Percentiles rank a stretch among this genome's conserved stretches.
phyloP scores from a whole-genome alignment of 2,888 invertebrate species.

The Drosophila setosimentum region DNA sequence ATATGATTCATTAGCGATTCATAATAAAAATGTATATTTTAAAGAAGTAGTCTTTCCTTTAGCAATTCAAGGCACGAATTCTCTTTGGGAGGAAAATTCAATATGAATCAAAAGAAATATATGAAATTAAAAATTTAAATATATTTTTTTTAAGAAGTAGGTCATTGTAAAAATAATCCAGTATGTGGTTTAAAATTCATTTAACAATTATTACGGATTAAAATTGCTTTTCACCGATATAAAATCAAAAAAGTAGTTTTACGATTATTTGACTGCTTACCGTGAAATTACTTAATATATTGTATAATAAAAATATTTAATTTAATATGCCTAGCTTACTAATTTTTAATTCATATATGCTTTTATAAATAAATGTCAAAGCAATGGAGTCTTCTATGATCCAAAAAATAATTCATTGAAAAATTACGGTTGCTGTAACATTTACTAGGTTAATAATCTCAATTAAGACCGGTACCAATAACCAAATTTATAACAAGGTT shows the following conservation, averaged over 20 bases:
- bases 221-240: not conserved
- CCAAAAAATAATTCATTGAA: not conserved
- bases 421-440: not conserved
- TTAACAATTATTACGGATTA: not conserved
- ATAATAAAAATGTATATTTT: not conserved
- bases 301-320: not conserved
- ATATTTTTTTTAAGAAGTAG: not conserved
- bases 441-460: constrained; percentile 19
- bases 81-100: not conserved
- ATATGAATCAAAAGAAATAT: not conserved
- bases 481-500: constrained; percentile 37
- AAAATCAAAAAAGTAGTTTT: not conserved
- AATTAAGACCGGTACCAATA: constrained; percentile 21
- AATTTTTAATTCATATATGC: not conserved
- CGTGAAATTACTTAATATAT: not conserved
- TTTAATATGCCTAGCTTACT: not conserved
- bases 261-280: not conserved
- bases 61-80: not conserved
- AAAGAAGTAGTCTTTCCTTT: not conserved
- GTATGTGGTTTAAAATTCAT: not conserved
- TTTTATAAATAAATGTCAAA: not conserved
- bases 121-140: not conserved
- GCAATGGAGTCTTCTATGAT: not conserved
- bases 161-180: not conserved
- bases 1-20: not conserved